Percentiles rank a stretch among this genome's conserved stretches.
phyloP scores from a whole-genome alignment of 2,888 invertebrate genomes.

The Hofmannophila pseudospretella region DNA sequence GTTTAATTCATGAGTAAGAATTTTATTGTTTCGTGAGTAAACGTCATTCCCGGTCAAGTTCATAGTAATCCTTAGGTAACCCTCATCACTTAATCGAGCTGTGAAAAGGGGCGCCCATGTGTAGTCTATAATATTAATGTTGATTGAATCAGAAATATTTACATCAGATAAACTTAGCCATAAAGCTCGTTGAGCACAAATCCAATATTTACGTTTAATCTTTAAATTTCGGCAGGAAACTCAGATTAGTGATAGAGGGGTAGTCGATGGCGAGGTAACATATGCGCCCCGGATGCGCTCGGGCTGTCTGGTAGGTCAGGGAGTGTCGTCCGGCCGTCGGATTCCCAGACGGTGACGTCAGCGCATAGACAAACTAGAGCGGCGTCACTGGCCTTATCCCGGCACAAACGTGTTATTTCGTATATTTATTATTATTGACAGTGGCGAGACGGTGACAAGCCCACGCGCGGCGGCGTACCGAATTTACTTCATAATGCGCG shows the following conservation, averaged over 20 bases:
- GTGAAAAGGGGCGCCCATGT: too few relatives aligned
- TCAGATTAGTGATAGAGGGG: slow-evolving; percentile 2
- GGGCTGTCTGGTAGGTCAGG: slow-evolving; percentile 69
- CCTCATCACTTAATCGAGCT: too few relatives aligned
- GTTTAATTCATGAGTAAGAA: too few relatives aligned
- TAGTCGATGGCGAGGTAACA: slow-evolving; percentile 11
- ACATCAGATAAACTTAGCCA: too few relatives aligned
- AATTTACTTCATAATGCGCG: slow-evolving; percentile 45
- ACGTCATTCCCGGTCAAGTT: too few relatives aligned
- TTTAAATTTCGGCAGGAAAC: too few relatives aligned
- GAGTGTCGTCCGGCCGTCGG: slow-evolving; percentile 54
- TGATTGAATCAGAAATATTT: too few relatives aligned
- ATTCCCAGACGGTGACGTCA: slow-evolving; percentile 76
- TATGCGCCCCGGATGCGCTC: slow-evolving; percentile 26
- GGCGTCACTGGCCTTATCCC: slow-evolving; percentile 66
- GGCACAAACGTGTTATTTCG: slow-evolving; percentile 66
- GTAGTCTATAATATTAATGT: too few relatives aligned
- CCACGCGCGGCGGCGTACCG: slow-evolving; percentile 53
- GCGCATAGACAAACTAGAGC: slow-evolving; percentile 72
- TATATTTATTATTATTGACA: slow-evolving; percentile 73
- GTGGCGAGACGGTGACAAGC: slow-evolving; percentile 72
- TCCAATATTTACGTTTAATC: too few relatives aligned
- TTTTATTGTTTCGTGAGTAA: too few relatives aligned
- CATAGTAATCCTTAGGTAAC: too few relatives aligned
- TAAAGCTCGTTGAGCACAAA: too few relatives aligned